These are phyloP conservation scores for Sebastes diploproa DNA, from an alignment of 2,797 vertebrate species.

Conservation along the genomic window DNA sequence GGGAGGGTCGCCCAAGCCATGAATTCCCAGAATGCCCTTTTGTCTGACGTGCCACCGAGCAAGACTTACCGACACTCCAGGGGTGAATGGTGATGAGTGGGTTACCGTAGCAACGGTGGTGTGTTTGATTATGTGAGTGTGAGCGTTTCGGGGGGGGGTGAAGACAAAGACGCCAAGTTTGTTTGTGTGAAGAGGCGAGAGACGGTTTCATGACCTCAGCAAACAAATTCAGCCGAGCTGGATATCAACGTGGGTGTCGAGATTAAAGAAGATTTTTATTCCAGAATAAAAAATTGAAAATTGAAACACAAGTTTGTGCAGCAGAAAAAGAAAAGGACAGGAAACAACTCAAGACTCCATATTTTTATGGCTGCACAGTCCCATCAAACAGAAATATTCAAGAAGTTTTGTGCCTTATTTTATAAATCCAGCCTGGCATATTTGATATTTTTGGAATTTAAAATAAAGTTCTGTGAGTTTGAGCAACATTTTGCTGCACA, in stretches of 20 bases:
- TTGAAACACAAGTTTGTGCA: background rate
- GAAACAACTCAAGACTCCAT: background rate
- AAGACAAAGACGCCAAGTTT: constrained; percentile 30
- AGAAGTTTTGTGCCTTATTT: too few relatives aligned
- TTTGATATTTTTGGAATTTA: too few relatives aligned
- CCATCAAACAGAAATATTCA: too few relatives aligned
- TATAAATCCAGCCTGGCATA: too few relatives aligned
- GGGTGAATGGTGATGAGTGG: constrained; percentile 47
- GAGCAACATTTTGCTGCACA: too few relatives aligned
- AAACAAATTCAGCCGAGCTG: background rate
- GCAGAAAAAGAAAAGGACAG: background rate
- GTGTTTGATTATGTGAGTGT: constrained; percentile 26
- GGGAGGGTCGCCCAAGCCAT: constrained; percentile 10
- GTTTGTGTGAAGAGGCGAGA: constrained; percentile 21
- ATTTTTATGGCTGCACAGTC: background rate
- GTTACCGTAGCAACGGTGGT: constrained; percentile 64
- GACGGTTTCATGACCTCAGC: constrained; percentile 1
- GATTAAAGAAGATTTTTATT: background rate
- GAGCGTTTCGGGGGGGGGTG: background rate
- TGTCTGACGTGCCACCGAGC: constrained; percentile 59
- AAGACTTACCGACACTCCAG: constrained; percentile 56
- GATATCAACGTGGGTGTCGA: background rate
- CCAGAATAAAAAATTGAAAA: background rate
- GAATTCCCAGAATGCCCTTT: constrained; percentile 62
- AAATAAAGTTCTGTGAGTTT: too few relatives aligned